These are phyloP conservation scores for Agelas oroides DNA, from an alignment of 37 sponge, comb jelly and placozoan genomes.

Conservation along the genomic window DNA sequence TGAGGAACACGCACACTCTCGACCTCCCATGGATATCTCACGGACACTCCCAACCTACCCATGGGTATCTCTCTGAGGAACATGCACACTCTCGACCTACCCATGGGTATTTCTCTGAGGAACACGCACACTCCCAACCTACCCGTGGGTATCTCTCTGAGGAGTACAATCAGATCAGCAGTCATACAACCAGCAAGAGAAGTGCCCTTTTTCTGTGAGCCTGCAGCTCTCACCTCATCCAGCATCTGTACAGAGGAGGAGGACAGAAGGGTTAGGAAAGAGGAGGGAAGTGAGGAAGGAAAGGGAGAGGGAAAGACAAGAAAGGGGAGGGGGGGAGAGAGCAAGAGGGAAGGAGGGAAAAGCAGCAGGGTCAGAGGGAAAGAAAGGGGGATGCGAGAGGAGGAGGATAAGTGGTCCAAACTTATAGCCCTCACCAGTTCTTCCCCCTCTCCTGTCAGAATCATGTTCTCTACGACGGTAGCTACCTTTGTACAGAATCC, in stretches of 20 bases:
- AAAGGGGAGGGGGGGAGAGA: no score
- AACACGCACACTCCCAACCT: no score
- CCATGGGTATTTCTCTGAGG: no score
- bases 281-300: neutral
- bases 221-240: conserved; percentile 85
- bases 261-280: conserved; percentile 14
- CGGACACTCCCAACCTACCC: no score
- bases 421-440: conserved; percentile 44
- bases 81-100: no score
- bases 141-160: conserved; percentile 77
- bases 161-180: conserved; percentile 81
- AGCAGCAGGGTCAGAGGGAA: neutral
- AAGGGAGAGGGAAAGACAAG: neutral
- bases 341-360: no score
- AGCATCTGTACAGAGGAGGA: conserved; percentile 49
- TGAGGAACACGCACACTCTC: conserved; percentile 77
- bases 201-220: conserved; percentile 86
- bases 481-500: conserved; percentile 61
- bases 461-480: conserved; percentile 72
- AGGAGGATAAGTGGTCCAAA: neutral
- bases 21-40: no score
- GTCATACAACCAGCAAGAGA: conserved; percentile 71
- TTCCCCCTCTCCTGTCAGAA: conserved; percentile 77
- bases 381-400: neutral
- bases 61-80: no score